Evolutionary conservation across 1,140 invertebrate species (phyloP), one percentile per base, ranked within the genome.

Genomic region (Calephelis nemesis): DNA sequence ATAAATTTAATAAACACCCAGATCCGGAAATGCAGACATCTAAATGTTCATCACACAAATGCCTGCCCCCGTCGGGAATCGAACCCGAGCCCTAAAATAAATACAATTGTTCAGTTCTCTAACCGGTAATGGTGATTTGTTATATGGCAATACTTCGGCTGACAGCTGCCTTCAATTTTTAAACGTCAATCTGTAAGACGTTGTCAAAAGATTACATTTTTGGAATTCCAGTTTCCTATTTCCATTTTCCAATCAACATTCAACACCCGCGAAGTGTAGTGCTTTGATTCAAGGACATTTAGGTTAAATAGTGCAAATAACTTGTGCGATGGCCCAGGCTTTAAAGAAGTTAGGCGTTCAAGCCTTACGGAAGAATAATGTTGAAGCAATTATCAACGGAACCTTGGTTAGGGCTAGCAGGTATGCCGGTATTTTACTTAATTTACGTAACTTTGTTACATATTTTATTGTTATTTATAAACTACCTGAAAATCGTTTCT

Each of bases 331-430:
- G 87, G 74, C 83, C 63, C 83, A 86, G 65, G 81, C 76, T 63
- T 72, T 91, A 65, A 87, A 81, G 69, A 88, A 88, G 74, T 77
- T 88, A 65, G 72, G 83, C 10, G 74, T 75, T n/a, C 84, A 88
- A 73, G 81, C 86, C 67, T 69, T 89, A 19, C 85, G 84, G 75
- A 82, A 81, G 11, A 85, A 83, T 63, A 84, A 88, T 86, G 81
- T 82, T 52, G 87, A 88, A 19, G 54, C 73, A 52, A 65, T 85
- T 62, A 73, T 85, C 15, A 70, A 71, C 39, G 71, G 70, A 58
- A 72, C 77, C 7, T 78, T 78, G 50, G 49, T 78, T 39, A 77
- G 87, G 69, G 81, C 87, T 9, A 84, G 73, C 70, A 89, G 88
- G 88, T 91, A 85, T 75, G 76, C 83, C 84, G 81, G 82, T 78